Base-by-base conservation (phyloP, 2,888 invertebrate species). In the Drosophila sordidula region DNA sequence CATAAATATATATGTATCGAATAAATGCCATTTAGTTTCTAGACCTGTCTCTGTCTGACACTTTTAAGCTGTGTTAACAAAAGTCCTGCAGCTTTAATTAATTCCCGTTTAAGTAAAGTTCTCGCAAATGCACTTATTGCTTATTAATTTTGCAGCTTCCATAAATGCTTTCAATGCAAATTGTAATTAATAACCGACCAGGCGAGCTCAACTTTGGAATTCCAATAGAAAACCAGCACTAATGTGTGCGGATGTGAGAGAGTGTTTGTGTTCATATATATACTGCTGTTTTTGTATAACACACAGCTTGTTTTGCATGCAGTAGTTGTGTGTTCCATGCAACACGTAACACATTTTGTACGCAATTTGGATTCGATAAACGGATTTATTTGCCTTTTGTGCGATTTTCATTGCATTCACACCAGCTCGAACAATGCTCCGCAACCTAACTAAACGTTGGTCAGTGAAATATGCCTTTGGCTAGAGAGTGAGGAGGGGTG, bases 301-400 rank as follows among this genome's bases (percentile, higher is more conserved):
- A 29, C 26, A 29, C 6, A 8, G 26, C 26, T 36, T 22, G 47
- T 46, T 14, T 55, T 42, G 64, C 26, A 61, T 39, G 42, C 22
- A 34, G 47, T 12, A 51, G 29, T 38, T 52, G 39, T 65, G 22
- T 44, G 55, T 25, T 12, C 16, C 22, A 57, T 39, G 42, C 39
- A 61, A 46, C 57, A 67, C 39, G 61, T 61, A 55, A 61, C 63
- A 65, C 52, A 75, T 70, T 80, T 68, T 66, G 69, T 70, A 52
- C 76, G 70, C 76, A 68, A 75, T 79, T 66, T 64, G 70, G 54
- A 62, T 32, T 66, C 56, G 62, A 66, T 82, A 76, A 84, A 76
- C 75, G 74, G 82, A 84, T 85, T 85, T 74, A 77, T 66, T 70
- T 77, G 44, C 50, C 49, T 74, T 67, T 68, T 70, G 68, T 69